Evolutionary conservation across 1,140 invertebrate genomes (phyloP).

Genomic region (Cataglyphis hispanica): DNA sequence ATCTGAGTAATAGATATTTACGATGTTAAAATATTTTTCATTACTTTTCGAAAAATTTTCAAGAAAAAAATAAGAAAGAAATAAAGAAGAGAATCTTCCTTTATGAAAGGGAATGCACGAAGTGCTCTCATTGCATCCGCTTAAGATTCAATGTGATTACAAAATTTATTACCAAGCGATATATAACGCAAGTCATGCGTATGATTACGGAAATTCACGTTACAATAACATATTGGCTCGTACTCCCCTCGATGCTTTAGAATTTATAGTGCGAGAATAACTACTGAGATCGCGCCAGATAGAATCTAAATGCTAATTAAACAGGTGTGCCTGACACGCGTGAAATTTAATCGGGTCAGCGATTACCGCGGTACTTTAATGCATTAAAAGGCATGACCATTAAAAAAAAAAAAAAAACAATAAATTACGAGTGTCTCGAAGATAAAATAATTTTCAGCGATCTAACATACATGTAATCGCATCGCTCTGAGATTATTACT

Average conservation of each 20-base stretch:
- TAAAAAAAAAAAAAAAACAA: slow-evolving; percentile 33
- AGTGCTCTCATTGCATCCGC: slow-evolving; percentile 53
- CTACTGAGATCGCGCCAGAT: slow-evolving; percentile 54
- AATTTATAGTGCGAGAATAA: slow-evolving; percentile 64
- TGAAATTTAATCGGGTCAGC: slow-evolving; percentile 68
- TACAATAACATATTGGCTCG: slow-evolving; percentile 63
- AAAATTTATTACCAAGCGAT: slow-evolving; percentile 54
- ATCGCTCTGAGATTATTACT: slow-evolving; percentile 23
- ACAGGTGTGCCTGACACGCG: slow-evolving; percentile 64
- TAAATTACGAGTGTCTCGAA: slow-evolving; percentile 54
- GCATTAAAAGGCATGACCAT: slow-evolving; percentile 13
- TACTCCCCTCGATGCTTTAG: slow-evolving; percentile 42
- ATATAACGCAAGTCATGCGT: slow-evolving; percentile 56
- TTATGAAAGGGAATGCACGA: slow-evolving; percentile 13
- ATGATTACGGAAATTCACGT: slow-evolving; percentile 63
- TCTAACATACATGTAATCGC: slow-evolving; percentile 29
- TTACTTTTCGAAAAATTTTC: not conserved
- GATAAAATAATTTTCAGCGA: slow-evolving; percentile 61
- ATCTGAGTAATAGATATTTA: not conserved
- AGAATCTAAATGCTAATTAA: slow-evolving; percentile 67
- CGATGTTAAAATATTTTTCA: not conserved
- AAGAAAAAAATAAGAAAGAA: too few species aligned
- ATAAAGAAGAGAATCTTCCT: not conserved
- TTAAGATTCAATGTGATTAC: slow-evolving; percentile 47
- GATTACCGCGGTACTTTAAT: slow-evolving; percentile 60